Conservation (phyloP, 2,888 invertebrate genomes). For the Prenolepis imparis region DNA sequence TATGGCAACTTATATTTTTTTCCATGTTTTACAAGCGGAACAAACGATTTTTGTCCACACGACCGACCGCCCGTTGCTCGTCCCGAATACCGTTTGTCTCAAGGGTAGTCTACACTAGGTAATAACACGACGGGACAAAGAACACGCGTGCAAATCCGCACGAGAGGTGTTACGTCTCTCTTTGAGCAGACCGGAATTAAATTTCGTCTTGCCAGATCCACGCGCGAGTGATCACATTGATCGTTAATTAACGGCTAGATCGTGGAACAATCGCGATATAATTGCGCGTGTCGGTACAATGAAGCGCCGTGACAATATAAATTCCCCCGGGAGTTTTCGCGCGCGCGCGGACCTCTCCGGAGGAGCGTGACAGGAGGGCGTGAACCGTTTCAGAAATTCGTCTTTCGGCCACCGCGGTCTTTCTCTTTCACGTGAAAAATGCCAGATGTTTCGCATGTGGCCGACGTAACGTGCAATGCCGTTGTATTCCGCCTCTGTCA, state of each 20-base stretch:
- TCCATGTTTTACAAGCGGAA: background rate
- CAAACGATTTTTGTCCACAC: background rate
- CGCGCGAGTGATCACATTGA: constrained; percentile 83
- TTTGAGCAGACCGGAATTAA: background rate
- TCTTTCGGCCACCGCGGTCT: constrained; percentile 78
- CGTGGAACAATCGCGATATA: constrained; percentile 83
- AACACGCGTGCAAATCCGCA: constrained; percentile 11
- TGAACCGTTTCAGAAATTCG: constrained; percentile 85
- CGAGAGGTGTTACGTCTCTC: constrained; percentile 42
- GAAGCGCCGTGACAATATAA: constrained; percentile 79
- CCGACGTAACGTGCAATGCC: constrained; percentile 75
- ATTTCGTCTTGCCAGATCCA: constrained; percentile 53
- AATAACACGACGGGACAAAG: constrained; percentile 3
- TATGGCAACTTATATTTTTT: too few species aligned
- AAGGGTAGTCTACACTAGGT: constrained; percentile 5
- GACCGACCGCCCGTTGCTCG: constrained; percentile 27
- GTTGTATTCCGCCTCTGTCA: constrained; percentile 72
- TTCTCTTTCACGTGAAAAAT: constrained; percentile 85
- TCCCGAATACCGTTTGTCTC: background rate
- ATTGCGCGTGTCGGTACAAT: constrained; percentile 81
- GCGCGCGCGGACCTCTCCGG: constrained; percentile 66
- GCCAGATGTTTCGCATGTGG: constrained; percentile 86
- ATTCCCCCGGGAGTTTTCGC: constrained; percentile 78
- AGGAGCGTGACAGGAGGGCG: constrained; percentile 85
- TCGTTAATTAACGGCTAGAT: constrained; percentile 84